These are phyloP conservation scores for Azorinus chamasolen DNA, from an alignment of 2,888 invertebrate species.

Conservation along the genomic window DNA sequence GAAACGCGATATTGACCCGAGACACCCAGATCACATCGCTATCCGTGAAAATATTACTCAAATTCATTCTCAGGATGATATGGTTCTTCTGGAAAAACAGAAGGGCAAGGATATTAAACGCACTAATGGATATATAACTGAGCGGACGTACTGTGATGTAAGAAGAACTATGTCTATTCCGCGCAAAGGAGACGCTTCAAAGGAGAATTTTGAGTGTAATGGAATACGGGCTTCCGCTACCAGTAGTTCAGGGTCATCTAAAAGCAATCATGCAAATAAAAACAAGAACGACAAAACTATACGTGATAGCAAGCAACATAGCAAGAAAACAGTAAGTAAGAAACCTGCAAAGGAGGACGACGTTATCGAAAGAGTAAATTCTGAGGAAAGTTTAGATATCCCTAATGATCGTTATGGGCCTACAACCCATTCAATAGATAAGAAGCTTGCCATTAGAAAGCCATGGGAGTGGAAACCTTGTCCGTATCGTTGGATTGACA, in stretches of 20 bases:
- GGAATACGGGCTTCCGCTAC: no score
- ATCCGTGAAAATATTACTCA: constrained; percentile 54
- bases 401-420: constrained; percentile 55
- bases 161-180: background rate
- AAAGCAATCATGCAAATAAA: no score
- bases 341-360: background rate
- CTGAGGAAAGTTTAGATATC: constrained; percentile 57
- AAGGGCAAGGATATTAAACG: background rate
- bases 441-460: constrained; percentile 57
- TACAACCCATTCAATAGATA: constrained; percentile 61
- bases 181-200: no score
- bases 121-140: constrained; percentile 23
- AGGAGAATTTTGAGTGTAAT: no score
- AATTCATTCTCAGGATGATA: constrained; percentile 54
- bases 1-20: constrained; percentile 22
- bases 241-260: no score
- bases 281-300: no score
- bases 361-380: constrained; percentile 20
- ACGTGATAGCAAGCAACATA: no score
- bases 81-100: constrained; percentile 27
- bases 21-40: constrained; percentile 34
- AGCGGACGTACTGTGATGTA: constrained; percentile 37
- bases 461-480: constrained; percentile 66
- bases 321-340: no score
- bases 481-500: constrained; percentile 65